These are phyloP conservation scores for Pipa parva DNA, from an alignment of 2,113 vertebrate species.

Conservation along the genomic window DNA sequence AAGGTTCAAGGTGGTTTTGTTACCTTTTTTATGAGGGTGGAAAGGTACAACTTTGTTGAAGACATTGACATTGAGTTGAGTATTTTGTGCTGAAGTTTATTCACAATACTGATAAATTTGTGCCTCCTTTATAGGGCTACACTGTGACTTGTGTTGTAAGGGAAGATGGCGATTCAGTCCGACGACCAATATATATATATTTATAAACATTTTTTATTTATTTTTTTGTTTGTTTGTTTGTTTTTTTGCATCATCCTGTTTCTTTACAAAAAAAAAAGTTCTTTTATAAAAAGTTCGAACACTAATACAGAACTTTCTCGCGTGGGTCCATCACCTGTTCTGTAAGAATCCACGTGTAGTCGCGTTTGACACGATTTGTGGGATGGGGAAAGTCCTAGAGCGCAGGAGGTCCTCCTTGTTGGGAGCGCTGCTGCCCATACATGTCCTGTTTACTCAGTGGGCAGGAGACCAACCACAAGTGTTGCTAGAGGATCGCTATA, in stretches of 20 bases:
- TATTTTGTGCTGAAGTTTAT: slow-evolving; percentile 92
- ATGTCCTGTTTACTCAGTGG: slow-evolving; percentile 16
- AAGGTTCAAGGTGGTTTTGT: slow-evolving; percentile 91
- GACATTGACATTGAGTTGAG: slow-evolving; percentile 89
- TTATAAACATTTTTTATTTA: slow-evolving; percentile 43
- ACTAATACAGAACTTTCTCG: slow-evolving; percentile 70
- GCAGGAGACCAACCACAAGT: neutral
- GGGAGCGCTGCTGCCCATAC: slow-evolving; percentile 45
- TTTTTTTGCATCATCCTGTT: slow-evolving; percentile 46
- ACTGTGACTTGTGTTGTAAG: slow-evolving; percentile 83
- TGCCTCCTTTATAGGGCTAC: slow-evolving; percentile 83
- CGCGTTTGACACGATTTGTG: neutral
- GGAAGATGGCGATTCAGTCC: slow-evolving; percentile 86
- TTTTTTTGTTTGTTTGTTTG: slow-evolving; percentile 40
- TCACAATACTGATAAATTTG: slow-evolving; percentile 99
- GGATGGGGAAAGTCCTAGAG: slow-evolving; percentile 25
- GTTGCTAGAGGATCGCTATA: too few species aligned
- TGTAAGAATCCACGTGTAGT: slow-evolving; percentile 45
- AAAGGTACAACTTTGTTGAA: slow-evolving; percentile 81
- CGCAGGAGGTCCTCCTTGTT: slow-evolving; percentile 5
- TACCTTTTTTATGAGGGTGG: slow-evolving; percentile 72
- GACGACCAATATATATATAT: slow-evolving; percentile 74
- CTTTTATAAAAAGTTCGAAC: slow-evolving; percentile 73
- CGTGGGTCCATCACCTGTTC: slow-evolving; percentile 69
- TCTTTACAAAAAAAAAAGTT: slow-evolving; percentile 70